phyloP scores from a whole-genome alignment of 2,797 vertebrate genomes.

The Falco biarmicus region DNA sequence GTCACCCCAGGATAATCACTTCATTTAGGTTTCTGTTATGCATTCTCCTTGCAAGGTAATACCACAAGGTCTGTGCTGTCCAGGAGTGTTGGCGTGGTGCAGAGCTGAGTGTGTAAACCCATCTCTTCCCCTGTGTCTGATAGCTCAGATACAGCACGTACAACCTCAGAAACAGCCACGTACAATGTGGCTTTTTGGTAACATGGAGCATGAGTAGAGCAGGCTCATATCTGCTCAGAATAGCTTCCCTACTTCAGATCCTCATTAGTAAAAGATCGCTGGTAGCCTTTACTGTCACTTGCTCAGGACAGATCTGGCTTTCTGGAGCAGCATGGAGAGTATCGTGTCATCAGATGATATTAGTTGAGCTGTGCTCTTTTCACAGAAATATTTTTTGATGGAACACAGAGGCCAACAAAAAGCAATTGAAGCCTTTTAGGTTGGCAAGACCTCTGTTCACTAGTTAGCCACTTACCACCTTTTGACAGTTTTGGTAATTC shows the following conservation, averaged over 20 bases:
- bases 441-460: not conserved
- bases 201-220: not conserved
- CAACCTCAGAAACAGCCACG: not conserved
- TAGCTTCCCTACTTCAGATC: not conserved
- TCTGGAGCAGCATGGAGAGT: not conserved
- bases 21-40: not conserved
- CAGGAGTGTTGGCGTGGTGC: accelerated
- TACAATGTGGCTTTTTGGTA: not conserved
- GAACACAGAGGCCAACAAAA: not conserved
- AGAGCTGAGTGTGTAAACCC: not conserved
- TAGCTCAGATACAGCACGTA: not conserved
- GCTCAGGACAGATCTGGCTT: not conserved
- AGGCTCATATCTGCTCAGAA: not conserved
- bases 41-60: not conserved
- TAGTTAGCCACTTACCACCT: not conserved
- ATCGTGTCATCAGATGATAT: not conserved
- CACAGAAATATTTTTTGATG: not conserved
- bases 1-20: not conserved
- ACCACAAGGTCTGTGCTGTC: not conserved
- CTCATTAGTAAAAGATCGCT: not conserved
- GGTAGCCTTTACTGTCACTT: not conserved
- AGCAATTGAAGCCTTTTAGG: not conserved
- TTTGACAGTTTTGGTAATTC: not conserved
- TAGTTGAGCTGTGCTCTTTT: not conserved
- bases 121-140: not conserved